These are phyloP conservation scores for Olivierus martensii DNA, from an alignment of 1,140 invertebrate species.

Conservation along the genomic window DNA sequence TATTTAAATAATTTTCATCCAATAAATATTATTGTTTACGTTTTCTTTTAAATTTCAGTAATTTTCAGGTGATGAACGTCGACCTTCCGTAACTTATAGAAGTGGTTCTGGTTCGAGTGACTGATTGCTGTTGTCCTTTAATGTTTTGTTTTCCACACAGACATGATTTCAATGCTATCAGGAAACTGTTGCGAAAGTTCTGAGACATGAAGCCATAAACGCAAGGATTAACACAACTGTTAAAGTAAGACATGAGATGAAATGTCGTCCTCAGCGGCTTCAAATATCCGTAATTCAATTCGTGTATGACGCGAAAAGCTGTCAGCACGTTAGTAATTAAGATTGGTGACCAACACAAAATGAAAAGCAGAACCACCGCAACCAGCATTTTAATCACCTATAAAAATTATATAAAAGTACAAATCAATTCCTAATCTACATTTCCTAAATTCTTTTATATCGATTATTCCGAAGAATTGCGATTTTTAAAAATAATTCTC, in stretches of 20 bases:
- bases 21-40: too few relatives aligned
- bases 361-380: conserved; percentile 50
- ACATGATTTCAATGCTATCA: conserved; percentile 32
- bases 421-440: too few relatives aligned
- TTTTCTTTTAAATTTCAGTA: too few relatives aligned
- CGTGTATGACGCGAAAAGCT: conserved; percentile 40
- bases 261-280: conserved; percentile 49
- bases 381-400: conserved; percentile 58
- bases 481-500: too few relatives aligned
- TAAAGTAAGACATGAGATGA: conserved; percentile 50
- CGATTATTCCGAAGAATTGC: too few relatives aligned
- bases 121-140: conserved; percentile 18
- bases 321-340: conserved; percentile 49
- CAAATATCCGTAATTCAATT: conserved; percentile 35
- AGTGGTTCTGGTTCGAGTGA: conserved; percentile 28
- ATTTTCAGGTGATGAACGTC: conserved; percentile 13
- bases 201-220: conserved; percentile 69
- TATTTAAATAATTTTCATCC: too few relatives aligned
- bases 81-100: conserved; percentile 24
- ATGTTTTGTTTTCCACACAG: conserved; percentile 11
- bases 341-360: conserved; percentile 50
- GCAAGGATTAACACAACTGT: conserved; percentile 62
- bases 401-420: not conserved
- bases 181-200: conserved; percentile 53
- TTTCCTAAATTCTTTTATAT: too few relatives aligned